phyloP scores from a whole-genome alignment of 92 coral and sea anemone species.

The Meandrina meandrites region DNA sequence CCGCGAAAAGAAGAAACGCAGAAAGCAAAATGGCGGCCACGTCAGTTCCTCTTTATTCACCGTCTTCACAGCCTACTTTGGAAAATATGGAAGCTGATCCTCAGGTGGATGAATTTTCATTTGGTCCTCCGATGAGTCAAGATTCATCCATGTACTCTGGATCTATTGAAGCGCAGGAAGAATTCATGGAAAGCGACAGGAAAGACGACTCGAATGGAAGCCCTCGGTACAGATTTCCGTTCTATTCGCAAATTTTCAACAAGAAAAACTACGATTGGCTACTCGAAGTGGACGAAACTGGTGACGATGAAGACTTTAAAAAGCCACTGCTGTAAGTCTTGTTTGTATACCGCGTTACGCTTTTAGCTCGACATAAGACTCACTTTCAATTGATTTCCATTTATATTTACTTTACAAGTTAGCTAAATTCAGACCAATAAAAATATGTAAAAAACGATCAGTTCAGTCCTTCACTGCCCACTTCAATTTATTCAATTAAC shows the following conservation, averaged over 20 bases:
- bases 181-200: slow-evolving; percentile 64
- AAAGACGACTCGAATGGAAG: slow-evolving; percentile 32
- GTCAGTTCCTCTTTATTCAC: slow-evolving; percentile 93
- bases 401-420: too few relatives aligned
- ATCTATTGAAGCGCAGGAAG: slow-evolving; percentile 80
- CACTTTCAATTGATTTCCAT: background rate
- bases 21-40: slow-evolving; percentile 92
- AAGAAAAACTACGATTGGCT: slow-evolving; percentile 95
- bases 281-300: slow-evolving; percentile 91
- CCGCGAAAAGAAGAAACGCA: slow-evolving; percentile 16
- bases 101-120: slow-evolving; percentile 83
- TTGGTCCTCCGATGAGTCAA: slow-evolving; percentile 74
- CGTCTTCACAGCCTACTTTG: slow-evolving; percentile 64
- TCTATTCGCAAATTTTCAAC: slow-evolving; percentile 88
- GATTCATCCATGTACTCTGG: slow-evolving; percentile 84
- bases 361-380: background rate
- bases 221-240: slow-evolving; percentile 69
- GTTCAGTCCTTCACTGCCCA: background rate
- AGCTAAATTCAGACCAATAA: background rate
- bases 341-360: background rate
- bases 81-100: slow-evolving; percentile 68
- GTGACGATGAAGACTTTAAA: slow-evolving; percentile 88
- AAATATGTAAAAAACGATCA: background rate
- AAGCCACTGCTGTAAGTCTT: slow-evolving; percentile 90
- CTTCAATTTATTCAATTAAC: background rate